Base-by-base conservation (phyloP, 2,797 vertebrate genomes). In the Paedocypris micromegethes region DNA sequence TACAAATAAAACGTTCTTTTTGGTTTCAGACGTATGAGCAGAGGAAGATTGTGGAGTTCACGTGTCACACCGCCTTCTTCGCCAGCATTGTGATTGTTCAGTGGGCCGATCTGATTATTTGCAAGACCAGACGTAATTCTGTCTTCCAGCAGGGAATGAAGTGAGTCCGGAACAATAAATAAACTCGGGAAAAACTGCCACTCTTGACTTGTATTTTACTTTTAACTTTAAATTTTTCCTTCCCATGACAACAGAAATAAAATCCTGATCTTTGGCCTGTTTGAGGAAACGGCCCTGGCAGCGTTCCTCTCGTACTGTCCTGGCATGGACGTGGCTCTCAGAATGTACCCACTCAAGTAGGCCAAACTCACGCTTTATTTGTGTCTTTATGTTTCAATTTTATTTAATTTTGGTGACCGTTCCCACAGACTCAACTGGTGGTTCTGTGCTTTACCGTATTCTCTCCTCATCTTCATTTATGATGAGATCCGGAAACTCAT, bases 91-190 rank as follows among this genome's bases (percentile, higher is more conserved):
- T 94, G 82, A 82, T 94, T 1, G 92, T 94, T 57, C 92, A 94
- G 64, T 93, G 92, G 92, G 91, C 92, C 0, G 92, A 94, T 73
- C 66, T 94, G 81, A 87, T 94, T 77, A 92, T 94, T 78, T 94
- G 92, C 60, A 94, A 94, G 83, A 94, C 92, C 76, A 73, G 92
- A 75, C 89, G 91, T 80, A 94, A 93, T 76, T 94, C 92, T 0
- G 90, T 93, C 76, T 93, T 93, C 87, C 92, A 94, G 70, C 92
- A 94, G 76, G 92, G 92, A 2, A 94, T 93, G 92, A 93, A 91
- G 92, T 93, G 83, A 91, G 90, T 2, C 6, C 9, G 52, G 43
- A 3, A n/a, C 51, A 58, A 58, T 37, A 63, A 58, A 63, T 47
- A 9, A 52, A 8, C 49, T 54, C 40, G 41, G 3, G 4, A 43